These are phyloP conservation scores for Trachymyrmex septentrionalis DNA, from an alignment of 1,140 invertebrate species.

Conservation along the genomic window DNA sequence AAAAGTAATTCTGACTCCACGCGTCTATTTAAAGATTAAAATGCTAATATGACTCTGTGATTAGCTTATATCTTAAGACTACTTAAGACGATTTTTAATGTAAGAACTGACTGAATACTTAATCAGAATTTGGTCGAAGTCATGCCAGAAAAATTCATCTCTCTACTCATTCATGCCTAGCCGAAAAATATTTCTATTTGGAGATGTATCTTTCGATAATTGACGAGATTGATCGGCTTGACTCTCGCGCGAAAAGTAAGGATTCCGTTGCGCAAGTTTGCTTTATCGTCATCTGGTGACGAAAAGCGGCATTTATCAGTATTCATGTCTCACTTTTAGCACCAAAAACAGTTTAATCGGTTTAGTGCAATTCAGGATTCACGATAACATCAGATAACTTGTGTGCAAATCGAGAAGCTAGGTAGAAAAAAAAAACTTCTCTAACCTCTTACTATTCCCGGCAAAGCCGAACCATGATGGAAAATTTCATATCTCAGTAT, in stretches of 20 bases:
- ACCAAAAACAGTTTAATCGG: background rate
- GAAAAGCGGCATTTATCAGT: background rate
- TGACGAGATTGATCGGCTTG: background rate
- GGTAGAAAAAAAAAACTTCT: background rate
- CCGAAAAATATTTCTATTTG: background rate
- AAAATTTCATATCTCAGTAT: no score
- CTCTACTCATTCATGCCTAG: background rate
- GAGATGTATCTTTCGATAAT: background rate
- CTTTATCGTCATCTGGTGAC: background rate
- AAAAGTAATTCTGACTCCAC: no score
- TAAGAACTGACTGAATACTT: background rate
- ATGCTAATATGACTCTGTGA: no score
- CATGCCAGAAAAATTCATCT: background rate
- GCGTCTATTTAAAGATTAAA: no score
- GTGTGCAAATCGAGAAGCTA: background rate
- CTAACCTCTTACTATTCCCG: background rate
- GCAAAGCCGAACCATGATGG: background rate
- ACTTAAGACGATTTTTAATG: background rate
- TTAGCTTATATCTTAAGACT: no score
- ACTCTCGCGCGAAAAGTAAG: background rate
- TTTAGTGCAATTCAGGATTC: background rate
- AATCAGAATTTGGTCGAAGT: background rate
- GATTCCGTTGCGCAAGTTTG: background rate
- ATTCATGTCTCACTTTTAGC: background rate
- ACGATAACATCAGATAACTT: background rate